phyloP scores from a whole-genome alignment of 2,113 vertebrate species.

The Pollachius pollachius region DNA sequence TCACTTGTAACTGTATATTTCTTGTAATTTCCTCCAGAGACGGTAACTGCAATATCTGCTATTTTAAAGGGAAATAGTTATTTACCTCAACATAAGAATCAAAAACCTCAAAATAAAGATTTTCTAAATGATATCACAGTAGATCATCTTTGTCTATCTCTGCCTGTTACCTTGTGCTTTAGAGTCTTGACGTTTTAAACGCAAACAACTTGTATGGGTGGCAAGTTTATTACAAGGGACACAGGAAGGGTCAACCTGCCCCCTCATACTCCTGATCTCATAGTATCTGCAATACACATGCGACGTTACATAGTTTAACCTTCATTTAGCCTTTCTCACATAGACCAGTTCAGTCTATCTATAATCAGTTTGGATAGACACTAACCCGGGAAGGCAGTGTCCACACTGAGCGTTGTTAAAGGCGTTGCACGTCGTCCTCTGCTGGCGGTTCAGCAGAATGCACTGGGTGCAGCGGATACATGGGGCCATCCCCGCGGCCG shows the following conservation, averaged over 20 bases:
- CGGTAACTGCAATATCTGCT: constrained; percentile 22
- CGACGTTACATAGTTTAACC: too few relatives aligned
- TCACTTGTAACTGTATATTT: constrained; percentile 34
- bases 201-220: constrained; percentile 49
- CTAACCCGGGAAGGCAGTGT: constrained; percentile 39
- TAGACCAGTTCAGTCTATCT: too few relatives aligned
- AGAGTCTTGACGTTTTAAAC: constrained; percentile 3
- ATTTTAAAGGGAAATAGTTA: not conserved
- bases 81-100: too few relatives aligned
- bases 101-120: too few relatives aligned
- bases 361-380: not conserved
- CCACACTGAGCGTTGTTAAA: constrained; percentile 44
- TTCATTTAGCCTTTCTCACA: not conserved
- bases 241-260: constrained; percentile 49
- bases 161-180: constrained; percentile 28
- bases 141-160: not conserved
- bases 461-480: constrained; percentile 60
- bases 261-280: constrained; percentile 54
- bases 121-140: not conserved
- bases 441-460: constrained; percentile 49
- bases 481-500: constrained; percentile 40
- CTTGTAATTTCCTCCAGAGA: not conserved
- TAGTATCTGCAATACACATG: constrained; percentile 37
- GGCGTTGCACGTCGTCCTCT: constrained; percentile 33
- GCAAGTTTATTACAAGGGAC: constrained; percentile 42